Evolutionary conservation across 2,888 invertebrate species (phyloP), one percentile per base, ranked within the genome.

Genomic region (Disparrhopalites patrizii): DNA sequence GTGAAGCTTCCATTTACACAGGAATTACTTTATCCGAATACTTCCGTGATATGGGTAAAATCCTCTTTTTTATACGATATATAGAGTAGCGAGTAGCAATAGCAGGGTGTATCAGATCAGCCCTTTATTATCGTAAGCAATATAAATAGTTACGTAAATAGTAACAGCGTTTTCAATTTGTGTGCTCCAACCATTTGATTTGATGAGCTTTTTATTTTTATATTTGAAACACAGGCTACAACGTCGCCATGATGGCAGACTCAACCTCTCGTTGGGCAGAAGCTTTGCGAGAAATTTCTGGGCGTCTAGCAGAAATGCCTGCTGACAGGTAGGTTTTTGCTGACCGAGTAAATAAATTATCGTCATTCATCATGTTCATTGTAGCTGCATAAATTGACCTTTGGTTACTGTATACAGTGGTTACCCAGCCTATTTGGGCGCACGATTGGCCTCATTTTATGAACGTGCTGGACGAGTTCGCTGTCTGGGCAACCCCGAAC

Each of bases 211-310:
- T 10, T 36, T 36, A 13, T 13, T 8, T 36, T 40, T 40, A 36
- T 36, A 8, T 13, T 36, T 36, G 13, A 20, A 20, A 28, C 82
- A 97, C 97, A 99, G 99, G 99, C 79, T 96, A 97, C 87, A 93
- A 99, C 81, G 99, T 99, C 52, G 95, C 98, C 76, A 99, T 99
- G 99, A 99, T 99, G 99, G 99, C 99, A 71, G 99, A 99, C 83
- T 99, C 98, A 30, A 99, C 99, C 23, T 99, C 98, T 15, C 93
- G 99, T 83, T 99, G 99, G 99, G 99, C 99, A 69, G 99, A 99
- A 82, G 99, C 99, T 76, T 86, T 99, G 81, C 88, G 99, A 83
- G 99, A 99, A 87, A 99, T 99, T 83, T 98, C 98, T 0, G 97
- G 86, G 78, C 97, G 99, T 82, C 85, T 99, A 79, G 99, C 99